Evolutionary conservation across 2,113 vertebrate species (phyloP).

Genomic region (Narcine bancroftii): DNA sequence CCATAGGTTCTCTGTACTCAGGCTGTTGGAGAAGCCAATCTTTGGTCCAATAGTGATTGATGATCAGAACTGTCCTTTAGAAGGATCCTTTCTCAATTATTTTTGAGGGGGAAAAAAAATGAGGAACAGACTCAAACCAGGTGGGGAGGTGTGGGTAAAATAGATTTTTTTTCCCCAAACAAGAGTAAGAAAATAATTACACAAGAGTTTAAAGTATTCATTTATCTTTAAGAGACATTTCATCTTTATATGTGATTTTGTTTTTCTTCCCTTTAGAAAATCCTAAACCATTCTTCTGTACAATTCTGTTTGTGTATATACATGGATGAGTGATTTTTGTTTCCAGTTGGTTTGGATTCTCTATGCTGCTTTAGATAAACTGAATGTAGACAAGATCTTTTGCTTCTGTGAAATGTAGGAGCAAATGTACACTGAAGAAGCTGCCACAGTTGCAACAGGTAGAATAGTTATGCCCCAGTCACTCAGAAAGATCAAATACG

Average conservation of each 20-base stretch:
- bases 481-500: background rate
- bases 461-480: background rate
- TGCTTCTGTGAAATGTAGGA: background rate
- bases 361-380: slow-evolving; percentile 25
- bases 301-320: background rate
- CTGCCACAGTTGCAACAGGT: background rate
- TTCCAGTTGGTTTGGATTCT: background rate
- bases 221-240: background rate
- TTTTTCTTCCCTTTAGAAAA: background rate
- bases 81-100: background rate
- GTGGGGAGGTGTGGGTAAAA: background rate
- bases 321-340: slow-evolving; percentile 7
- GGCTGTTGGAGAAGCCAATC: background rate
- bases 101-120: background rate
- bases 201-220: background rate
- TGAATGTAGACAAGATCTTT: slow-evolving; percentile 23
- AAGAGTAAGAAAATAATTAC: background rate
- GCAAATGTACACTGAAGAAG: background rate
- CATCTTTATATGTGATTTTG: background rate
- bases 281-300: background rate
- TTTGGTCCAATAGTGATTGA: background rate
- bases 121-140: no score
- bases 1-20: no score
- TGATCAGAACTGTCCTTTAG: background rate
- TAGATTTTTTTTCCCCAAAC: background rate